phyloP scores from a whole-genome alignment of 2,797 vertebrate genomes.

The Spea hammondii region DNA sequence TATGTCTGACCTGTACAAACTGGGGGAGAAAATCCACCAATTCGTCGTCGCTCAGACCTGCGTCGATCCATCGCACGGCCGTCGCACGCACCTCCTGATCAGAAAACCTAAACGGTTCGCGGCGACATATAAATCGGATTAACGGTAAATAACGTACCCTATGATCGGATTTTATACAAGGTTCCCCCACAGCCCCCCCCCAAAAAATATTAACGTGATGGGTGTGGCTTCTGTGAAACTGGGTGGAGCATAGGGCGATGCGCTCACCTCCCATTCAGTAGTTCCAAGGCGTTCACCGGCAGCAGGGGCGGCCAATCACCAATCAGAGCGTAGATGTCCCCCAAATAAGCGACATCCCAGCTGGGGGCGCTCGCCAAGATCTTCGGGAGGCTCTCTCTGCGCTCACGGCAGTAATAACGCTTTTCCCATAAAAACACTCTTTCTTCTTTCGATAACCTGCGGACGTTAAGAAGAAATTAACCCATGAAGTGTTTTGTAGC shows the following conservation, averaged over 20 bases:
- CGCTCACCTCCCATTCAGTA: conserved; percentile 88
- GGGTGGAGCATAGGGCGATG: too few species aligned
- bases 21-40: conserved; percentile 92
- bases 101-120: conserved; percentile 77
- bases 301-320: conserved; percentile 82
- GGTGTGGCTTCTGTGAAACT: too few species aligned
- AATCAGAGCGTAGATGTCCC: conserved; percentile 85
- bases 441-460: conserved; percentile 86
- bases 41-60: conserved; percentile 88
- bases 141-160: too few species aligned
- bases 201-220: too few species aligned
- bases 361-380: conserved; percentile 85
- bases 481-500: background rate
- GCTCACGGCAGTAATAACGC: conserved; percentile 76
- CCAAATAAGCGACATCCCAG: conserved; percentile 90
- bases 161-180: too few species aligned
- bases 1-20: conserved; percentile 85
- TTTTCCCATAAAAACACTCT: conserved; percentile 93
- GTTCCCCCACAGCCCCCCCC: too few species aligned
- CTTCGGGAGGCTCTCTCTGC: conserved; percentile 85
- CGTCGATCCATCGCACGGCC: conserved; percentile 88
- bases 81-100: conserved; percentile 86
- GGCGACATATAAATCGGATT: too few species aligned
- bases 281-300: conserved; percentile 86
- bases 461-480: background rate